Percentiles rank a stretch among this genome's conserved stretches.
Evolutionary conservation across 2,888 invertebrate species (phyloP).

Genomic region (Belgica antarctica): DNA sequence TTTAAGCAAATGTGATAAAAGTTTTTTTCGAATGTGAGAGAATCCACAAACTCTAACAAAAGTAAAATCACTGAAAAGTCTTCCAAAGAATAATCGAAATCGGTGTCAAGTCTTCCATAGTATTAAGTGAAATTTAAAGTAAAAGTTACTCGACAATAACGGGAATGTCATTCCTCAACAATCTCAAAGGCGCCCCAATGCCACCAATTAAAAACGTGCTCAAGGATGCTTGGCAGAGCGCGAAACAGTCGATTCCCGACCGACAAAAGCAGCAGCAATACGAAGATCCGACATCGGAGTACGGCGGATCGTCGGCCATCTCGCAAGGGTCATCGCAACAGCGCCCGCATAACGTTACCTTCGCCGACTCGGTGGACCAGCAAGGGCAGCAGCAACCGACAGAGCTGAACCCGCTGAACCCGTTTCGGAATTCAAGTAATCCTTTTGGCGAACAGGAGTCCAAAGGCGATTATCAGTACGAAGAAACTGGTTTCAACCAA

Average conservation of each 20-base stretch:
- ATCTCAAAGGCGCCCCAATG: conserved; percentile 64
- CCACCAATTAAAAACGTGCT: conserved; percentile 74
- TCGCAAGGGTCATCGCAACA: conserved; percentile 42
- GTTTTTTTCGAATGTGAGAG: neutral
- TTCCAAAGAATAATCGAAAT: conserved; percentile 38
- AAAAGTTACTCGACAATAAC: conserved; percentile 18
- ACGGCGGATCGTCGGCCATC: conserved; percentile 46
- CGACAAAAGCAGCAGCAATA: conserved; percentile 59
- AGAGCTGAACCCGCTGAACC: conserved; percentile 49
- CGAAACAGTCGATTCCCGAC: conserved; percentile 74
- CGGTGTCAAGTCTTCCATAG: conserved; percentile 15
- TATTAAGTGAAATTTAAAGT: neutral
- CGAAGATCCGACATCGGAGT: conserved; percentile 49
- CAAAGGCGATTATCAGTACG: conserved; percentile 35
- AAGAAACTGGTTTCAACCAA: conserved; percentile 53
- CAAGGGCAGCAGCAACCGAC: conserved; percentile 8
- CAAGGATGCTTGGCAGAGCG: conserved; percentile 79
- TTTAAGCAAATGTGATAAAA: conserved; percentile 19
- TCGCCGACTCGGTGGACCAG: conserved; percentile 53
- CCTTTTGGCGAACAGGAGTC: conserved; percentile 47
- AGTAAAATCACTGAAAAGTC: conserved; percentile 44
- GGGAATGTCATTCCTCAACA: conserved; percentile 61
- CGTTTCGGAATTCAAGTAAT: conserved; percentile 53
- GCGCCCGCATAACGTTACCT: conserved; percentile 57
- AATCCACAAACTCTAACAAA: neutral